These are phyloP conservation scores for Morpho achilles DNA, from an alignment of 2,888 invertebrate species.

Conservation along the genomic window DNA sequence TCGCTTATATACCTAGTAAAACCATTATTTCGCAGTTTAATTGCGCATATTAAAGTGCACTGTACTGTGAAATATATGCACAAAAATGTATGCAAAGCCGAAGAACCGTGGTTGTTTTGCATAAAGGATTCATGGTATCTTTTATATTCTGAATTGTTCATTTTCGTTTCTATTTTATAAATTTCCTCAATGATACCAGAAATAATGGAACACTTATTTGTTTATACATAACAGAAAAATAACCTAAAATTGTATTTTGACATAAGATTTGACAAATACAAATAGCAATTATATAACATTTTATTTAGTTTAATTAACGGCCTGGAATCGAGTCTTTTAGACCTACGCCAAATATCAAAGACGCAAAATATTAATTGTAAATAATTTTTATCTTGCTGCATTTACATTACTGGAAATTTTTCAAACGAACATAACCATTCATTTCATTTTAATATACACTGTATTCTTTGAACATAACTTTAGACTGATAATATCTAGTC, in stretches of 20 bases:
- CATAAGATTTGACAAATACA: no score
- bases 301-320: not conserved
- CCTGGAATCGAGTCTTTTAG: no score
- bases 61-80: slow-evolving; percentile 62
- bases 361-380: no score
- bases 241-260: not conserved
- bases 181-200: no score
- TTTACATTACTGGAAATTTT: no score
- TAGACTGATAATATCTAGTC: no score
- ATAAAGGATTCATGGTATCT: slow-evolving; percentile 72
- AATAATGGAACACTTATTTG: not conserved
- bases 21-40: slow-evolving; percentile 33
- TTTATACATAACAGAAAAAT: not conserved
- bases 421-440: no score
- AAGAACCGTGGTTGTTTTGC: slow-evolving; percentile 76
- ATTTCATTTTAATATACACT: no score
- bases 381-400: no score
- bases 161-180: slow-evolving; percentile 19
- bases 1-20: slow-evolving; percentile 64
- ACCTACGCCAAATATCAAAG: no score
- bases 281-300: no score
- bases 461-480: no score
- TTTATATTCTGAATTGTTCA: slow-evolving; percentile 63
- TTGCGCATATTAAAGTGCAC: slow-evolving; percentile 47
- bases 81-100: slow-evolving; percentile 69